Evolutionary conservation across 2,888 invertebrate species (phyloP).

Genomic region (Drosophila tanythrix): DNA sequence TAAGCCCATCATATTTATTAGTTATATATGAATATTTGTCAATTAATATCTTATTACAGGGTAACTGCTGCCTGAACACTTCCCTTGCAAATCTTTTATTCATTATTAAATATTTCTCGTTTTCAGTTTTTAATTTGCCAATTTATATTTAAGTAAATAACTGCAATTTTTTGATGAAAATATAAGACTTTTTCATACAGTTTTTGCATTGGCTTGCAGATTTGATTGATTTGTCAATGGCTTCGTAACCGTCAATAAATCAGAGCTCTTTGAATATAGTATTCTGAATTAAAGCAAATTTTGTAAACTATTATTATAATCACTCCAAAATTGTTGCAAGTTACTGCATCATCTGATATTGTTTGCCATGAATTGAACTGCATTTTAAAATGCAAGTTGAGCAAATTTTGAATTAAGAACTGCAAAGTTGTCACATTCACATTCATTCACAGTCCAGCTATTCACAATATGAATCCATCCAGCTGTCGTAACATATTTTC

Average conservation of each 20-base stretch:
- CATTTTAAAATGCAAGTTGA: neutral
- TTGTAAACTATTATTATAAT: neutral
- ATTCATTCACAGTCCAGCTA: slow-evolving; percentile 4
- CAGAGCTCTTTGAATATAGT: neutral
- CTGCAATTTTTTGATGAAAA: neutral
- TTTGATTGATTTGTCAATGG: neutral
- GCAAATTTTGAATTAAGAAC: neutral
- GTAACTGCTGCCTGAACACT: neutral
- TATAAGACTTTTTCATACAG: neutral
- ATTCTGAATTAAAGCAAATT: too few relatives aligned
- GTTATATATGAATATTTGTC: neutral
- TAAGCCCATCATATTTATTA: neutral
- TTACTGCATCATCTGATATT: neutral
- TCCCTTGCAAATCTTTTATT: too few relatives aligned
- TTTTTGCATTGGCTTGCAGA: neutral
- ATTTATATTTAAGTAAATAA: slow-evolving; percentile 1
- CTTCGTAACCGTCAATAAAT: neutral
- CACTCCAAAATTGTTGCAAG: neutral
- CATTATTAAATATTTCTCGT: neutral
- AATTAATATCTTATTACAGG: neutral
- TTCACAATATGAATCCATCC: slow-evolving; percentile 1
- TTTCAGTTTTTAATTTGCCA: slow-evolving; percentile 2
- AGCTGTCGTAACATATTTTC: slow-evolving; percentile 13
- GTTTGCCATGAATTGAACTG: neutral
- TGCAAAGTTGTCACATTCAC: neutral